Evolutionary conservation across 2,888 invertebrate species (phyloP).

Genomic region (Notocelia uddmanniana): DNA sequence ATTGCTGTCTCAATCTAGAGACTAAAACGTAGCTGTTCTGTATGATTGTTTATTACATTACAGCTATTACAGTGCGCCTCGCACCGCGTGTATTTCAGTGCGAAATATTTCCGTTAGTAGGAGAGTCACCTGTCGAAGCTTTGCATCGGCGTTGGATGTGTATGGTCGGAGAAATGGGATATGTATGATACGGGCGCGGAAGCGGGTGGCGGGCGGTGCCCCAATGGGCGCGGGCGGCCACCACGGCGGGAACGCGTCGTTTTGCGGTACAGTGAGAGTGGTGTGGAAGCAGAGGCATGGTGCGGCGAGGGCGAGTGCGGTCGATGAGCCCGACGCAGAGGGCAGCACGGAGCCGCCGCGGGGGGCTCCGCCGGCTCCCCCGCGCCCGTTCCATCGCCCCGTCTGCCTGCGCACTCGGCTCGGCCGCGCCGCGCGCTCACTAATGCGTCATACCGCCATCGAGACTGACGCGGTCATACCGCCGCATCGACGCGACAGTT

Average conservation of each 20-base stretch:
- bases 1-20: neutral
- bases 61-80: neutral
- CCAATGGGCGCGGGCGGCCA: slow-evolving; percentile 47
- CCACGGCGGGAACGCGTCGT: slow-evolving; percentile 59
- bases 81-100: neutral
- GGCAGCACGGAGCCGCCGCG: slow-evolving; percentile 75
- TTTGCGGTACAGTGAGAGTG: slow-evolving; percentile 75
- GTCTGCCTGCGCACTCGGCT: slow-evolving; percentile 76
- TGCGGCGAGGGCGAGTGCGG: slow-evolving; percentile 79
- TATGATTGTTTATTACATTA: slow-evolving; percentile 17
- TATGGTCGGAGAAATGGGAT: slow-evolving; percentile 32
- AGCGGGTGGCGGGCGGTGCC: slow-evolving; percentile 41
- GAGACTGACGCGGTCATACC: slow-evolving; percentile 70
- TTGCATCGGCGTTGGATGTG: slow-evolving; percentile 19
- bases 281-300: slow-evolving; percentile 53
- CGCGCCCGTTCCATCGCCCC: slow-evolving; percentile 58
- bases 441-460: slow-evolving; percentile 83
- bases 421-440: slow-evolving; percentile 83
- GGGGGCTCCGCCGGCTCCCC: slow-evolving; percentile 65
- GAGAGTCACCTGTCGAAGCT: slow-evolving; percentile 27
- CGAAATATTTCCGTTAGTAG: neutral
- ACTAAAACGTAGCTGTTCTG: neutral
- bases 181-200: slow-evolving; percentile 30
- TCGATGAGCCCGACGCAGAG: slow-evolving; percentile 84
- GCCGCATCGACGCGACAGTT: slow-evolving; percentile 59